These are phyloP conservation scores for Deilephila porcellus DNA, from an alignment of 2,888 invertebrate species.

Conservation along the genomic window DNA sequence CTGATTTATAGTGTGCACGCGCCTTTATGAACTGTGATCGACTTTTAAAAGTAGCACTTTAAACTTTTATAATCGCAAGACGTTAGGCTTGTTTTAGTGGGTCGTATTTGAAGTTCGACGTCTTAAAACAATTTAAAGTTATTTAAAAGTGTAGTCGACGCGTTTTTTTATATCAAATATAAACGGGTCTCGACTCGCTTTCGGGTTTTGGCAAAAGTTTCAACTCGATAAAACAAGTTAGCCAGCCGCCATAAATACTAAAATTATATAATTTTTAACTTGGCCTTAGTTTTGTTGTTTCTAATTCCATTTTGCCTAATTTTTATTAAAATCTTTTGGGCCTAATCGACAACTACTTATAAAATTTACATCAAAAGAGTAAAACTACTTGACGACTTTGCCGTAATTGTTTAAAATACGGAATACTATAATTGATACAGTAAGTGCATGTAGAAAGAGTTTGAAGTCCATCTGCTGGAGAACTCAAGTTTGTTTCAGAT, in stretches of 20 bases:
- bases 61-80: background rate
- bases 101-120: background rate
- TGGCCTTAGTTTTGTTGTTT: background rate
- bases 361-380: background rate
- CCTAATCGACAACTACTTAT: background rate
- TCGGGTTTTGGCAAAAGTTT: conserved; percentile 10
- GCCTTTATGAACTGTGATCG: conserved; percentile 23
- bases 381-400: background rate
- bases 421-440: too few species aligned
- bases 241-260: background rate
- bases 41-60: background rate
- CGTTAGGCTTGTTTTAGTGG: conserved; percentile 9
- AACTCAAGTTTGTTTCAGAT: too few species aligned
- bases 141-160: conserved; percentile 1
- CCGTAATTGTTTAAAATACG: too few species aligned
- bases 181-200: background rate
- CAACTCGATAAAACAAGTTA: background rate
- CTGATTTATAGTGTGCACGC: conserved; percentile 33
- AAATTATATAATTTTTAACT: background rate
- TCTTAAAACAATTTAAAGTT: conserved; percentile 19
- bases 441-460: too few species aligned
- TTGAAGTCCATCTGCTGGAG: too few species aligned
- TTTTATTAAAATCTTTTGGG: background rate
- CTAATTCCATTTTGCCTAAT: background rate
- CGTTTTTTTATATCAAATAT: conserved; percentile 5